These are phyloP conservation scores for Sepiola atlantica DNA, from an alignment of 2,888 invertebrate genomes.

Conservation along the genomic window DNA sequence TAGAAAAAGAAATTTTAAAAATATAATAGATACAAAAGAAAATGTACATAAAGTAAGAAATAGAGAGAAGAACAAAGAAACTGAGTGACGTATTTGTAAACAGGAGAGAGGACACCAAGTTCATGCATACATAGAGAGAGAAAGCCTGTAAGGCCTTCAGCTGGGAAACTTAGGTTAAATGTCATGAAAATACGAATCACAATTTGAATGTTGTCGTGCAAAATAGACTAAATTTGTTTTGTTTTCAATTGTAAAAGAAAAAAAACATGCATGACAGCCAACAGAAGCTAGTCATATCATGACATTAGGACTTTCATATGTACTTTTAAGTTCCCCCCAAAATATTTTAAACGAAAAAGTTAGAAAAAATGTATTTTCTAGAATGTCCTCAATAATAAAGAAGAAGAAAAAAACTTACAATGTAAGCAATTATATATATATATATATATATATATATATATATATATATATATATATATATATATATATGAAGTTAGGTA, in stretches of 20 bases:
- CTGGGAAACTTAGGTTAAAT: slow-evolving; percentile 20
- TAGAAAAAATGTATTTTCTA: neutral
- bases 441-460: no score
- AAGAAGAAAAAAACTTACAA: neutral
- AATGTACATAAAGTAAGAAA: neutral
- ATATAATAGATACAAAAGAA: no score
- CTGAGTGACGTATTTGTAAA: slow-evolving; percentile 12
- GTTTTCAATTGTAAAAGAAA: neutral
- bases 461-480: no score
- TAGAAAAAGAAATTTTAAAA: no score
- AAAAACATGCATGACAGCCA: neutral
- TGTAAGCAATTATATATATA: no score
- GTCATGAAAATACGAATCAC: slow-evolving; percentile 9
- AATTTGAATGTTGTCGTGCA: neutral
- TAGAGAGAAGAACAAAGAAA: slow-evolving; percentile 9
- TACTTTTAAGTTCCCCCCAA: neutral
- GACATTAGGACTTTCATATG: neutral
- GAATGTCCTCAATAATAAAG: neutral
- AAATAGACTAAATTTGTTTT: neutral
- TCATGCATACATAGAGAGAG: neutral
- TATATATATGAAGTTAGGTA: neutral
- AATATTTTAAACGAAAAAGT: neutral
- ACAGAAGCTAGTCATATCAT: slow-evolving; percentile 33
- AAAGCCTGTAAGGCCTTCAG: neutral
- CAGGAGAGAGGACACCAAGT: neutral